Percentiles rank a stretch among this genome's conserved stretches.
These are phyloP conservation scores for Anthophora plumipes DNA, from an alignment of 2,888 invertebrate species.

Conservation along the genomic window DNA sequence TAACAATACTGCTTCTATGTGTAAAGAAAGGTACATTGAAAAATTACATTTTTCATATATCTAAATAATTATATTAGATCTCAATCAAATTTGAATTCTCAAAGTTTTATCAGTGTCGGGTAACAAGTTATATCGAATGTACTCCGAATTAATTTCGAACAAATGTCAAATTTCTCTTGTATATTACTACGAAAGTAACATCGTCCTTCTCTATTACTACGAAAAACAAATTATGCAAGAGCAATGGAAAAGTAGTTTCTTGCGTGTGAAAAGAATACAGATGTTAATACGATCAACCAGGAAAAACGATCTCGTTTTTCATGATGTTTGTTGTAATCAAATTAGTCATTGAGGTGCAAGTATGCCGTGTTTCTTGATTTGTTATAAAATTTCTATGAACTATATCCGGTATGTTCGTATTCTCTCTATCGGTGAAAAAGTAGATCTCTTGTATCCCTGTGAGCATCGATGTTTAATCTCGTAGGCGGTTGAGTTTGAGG, in stretches of 20 bases:
- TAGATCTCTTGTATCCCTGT: not conserved
- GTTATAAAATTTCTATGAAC: conserved; percentile 14
- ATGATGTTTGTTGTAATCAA: conserved; percentile 18
- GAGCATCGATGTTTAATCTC: conserved; percentile 35
- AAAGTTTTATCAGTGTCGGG: conserved; percentile 1
- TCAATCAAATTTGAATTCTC: not conserved
- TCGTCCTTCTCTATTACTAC: no score
- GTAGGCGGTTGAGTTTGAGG: not conserved
- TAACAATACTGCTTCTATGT: not conserved
- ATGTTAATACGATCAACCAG: not conserved
- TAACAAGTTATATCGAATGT: not conserved
- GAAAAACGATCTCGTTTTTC: conserved; percentile 8
- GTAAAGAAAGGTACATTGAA: not conserved
- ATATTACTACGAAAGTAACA: no score
- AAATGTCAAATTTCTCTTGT: no score
- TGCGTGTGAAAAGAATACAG: not conserved
- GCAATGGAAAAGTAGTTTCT: not conserved
- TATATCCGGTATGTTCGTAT: not conserved
- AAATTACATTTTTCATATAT: not conserved
- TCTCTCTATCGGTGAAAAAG: not conserved
- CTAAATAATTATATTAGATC: not conserved
- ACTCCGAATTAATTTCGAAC: not conserved
- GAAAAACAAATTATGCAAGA: not conserved
- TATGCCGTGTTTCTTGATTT: conserved; percentile 16
- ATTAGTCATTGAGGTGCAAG: conserved; percentile 17